A percentile compares a stretch with the other conserved stretches of the same genome.
These are phyloP conservation scores for Cisticola juncidis DNA, from an alignment of 2,113 vertebrate genomes.

Conservation along the genomic window DNA sequence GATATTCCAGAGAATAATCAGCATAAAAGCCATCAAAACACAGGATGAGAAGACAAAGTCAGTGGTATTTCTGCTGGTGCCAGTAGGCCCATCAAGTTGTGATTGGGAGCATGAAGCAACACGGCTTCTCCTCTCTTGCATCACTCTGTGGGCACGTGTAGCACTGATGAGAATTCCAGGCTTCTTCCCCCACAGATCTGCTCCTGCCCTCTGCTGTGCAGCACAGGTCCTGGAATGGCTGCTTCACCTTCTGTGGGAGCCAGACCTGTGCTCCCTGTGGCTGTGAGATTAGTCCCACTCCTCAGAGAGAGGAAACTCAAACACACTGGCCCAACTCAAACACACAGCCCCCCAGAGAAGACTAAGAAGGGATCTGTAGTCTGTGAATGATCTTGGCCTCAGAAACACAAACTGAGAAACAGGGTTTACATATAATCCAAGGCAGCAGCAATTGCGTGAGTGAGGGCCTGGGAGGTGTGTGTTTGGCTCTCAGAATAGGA, in stretches of 20 bases:
- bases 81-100: neutral
- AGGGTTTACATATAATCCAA: neutral
- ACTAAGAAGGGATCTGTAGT: too few species aligned
- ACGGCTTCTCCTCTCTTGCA: neutral
- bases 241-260: neutral
- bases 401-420: neutral
- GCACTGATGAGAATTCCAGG: neutral
- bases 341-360: too few species aligned
- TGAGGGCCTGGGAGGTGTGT: too few species aligned
- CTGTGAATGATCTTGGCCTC: neutral
- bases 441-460: neutral
- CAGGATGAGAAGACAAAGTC: neutral
- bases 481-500: neutral
- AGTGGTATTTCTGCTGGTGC: neutral
- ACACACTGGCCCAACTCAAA: neutral
- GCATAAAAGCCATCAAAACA: neutral
- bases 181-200: neutral
- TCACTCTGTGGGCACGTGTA: fast-evolving
- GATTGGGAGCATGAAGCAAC: neutral
- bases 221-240: neutral
- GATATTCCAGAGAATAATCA: neutral
- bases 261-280: fast-evolving
- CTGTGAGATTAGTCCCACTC: neutral
- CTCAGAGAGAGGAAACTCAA: neutral
- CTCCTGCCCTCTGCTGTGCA: neutral